Base-by-base conservation (phyloP, 2,888 invertebrate genomes). In the Chloroclysta siterata region DNA sequence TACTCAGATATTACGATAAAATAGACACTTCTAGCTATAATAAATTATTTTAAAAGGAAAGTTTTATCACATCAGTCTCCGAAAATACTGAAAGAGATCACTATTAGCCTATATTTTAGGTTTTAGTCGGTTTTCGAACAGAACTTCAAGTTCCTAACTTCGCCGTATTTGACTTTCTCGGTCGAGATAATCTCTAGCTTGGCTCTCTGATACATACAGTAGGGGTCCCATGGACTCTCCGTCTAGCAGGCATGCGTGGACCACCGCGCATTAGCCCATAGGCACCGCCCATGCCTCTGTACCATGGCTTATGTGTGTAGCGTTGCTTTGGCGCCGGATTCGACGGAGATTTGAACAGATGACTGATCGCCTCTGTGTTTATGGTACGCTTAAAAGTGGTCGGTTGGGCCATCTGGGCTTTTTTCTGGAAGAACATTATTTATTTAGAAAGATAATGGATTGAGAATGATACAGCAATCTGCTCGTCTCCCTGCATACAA, bases 341-440 rank as follows among this genome's bases (percentile, higher is more conserved):
- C 0, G n/a, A 8, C 0, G 65, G 60, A 6, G 60, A 36, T 41
- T 60, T 65, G 50, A 57, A 65, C 22, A 50, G 2, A 15, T 52
- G 41, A 15, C 44, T 53, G 33, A 51, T 54, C 10, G 33, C 48
- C 17, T 58, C 72, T 47, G 78, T 67, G 66, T 81, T 73, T 22
- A 81, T 67, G 0, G 77, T 80, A 53, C 82, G 72, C 0, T 71
- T 79, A 28, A 81, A 75, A 3, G 69, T 55, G 0, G 72, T 71
- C 5, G 75, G 74, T 1, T 76, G 74, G 0, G 66, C 33, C 1
- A 70, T 28, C 11, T 62, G 17, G 10, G 33, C 44, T 54, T 29
- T 63, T 61, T 65, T 65, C 65, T 56, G 59, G 29, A 59, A 46
- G 10, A 17, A 52, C 8, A 55, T 33, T 15, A 50, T 2, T 51